Conservation (phyloP, 2,797 vertebrate species). For the Cacajao melanocephalus region DNA sequence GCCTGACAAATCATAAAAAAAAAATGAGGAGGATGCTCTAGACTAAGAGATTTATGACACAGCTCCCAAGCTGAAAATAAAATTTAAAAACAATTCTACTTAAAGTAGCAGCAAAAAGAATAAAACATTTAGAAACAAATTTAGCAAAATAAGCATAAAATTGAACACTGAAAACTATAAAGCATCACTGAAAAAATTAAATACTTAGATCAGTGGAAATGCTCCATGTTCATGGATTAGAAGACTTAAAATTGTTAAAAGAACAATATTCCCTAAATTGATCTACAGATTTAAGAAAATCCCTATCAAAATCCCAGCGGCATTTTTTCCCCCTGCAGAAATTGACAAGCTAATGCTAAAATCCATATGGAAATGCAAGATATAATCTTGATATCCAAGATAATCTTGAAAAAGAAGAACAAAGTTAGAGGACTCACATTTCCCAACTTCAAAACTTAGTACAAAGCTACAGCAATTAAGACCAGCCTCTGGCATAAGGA, state of each 20-base stretch:
- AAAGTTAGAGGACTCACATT: background rate
- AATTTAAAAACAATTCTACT: background rate
- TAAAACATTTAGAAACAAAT: background rate
- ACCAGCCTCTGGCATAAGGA: background rate
- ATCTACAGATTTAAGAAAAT: background rate
- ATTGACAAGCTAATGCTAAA: background rate
- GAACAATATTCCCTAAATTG: background rate
- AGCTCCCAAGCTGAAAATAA: background rate
- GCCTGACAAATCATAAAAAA: background rate
- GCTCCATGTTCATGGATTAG: background rate
- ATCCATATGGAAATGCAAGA: background rate
- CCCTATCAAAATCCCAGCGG: background rate
- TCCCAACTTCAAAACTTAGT: background rate
- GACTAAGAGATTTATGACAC: background rate
- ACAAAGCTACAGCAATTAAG: too few relatives aligned
- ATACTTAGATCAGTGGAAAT: background rate
- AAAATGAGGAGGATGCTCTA: background rate
- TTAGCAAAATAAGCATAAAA: background rate
- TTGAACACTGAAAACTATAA: background rate
- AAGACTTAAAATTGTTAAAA: background rate
- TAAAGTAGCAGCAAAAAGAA: background rate
- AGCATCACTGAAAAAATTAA: background rate
- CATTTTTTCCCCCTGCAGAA: background rate
- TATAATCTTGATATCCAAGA: background rate
- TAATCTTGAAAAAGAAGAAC: background rate